A percentile compares a stretch with the other conserved stretches of the same genome.
Conservation (phyloP, 2,797 vertebrate species). For the Acanthurus lineatus region DNA sequence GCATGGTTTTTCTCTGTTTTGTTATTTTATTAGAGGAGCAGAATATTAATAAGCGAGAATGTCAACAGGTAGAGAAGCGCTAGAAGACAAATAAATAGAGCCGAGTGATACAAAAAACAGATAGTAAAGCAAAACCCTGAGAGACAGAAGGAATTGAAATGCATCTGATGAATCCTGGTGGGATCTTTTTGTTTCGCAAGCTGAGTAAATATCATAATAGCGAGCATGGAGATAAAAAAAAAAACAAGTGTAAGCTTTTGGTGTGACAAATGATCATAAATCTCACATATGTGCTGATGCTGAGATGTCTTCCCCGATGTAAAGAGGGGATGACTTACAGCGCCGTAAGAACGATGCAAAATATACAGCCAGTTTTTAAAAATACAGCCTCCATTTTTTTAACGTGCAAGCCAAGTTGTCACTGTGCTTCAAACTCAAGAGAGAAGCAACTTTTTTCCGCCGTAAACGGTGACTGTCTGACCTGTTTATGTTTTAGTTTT, state of each 20-base stretch:
- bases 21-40: slow-evolving; percentile 1
- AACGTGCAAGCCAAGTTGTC: slow-evolving; percentile 25
- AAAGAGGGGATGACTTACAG: neutral
- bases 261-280: slow-evolving; percentile 13
- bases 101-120: slow-evolving; percentile 4
- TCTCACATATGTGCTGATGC: slow-evolving; percentile 22
- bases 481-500: slow-evolving; percentile 9
- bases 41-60: slow-evolving; percentile 29
- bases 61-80: slow-evolving; percentile 22
- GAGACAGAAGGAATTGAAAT: slow-evolving; percentile 4
- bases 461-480: slow-evolving; percentile 13
- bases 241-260: slow-evolving; percentile 11
- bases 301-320: slow-evolving; percentile 7
- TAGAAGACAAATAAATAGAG: slow-evolving; percentile 26
- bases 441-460: neutral
- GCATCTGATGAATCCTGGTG: neutral
- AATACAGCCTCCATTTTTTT: slow-evolving; percentile 7
- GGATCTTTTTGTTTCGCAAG: neutral
- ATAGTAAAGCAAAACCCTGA: neutral
- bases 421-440: slow-evolving; percentile 16
- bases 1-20: neutral
- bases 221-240: neutral
- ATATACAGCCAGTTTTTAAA: slow-evolving; percentile 4
- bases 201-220: slow-evolving; percentile 13
- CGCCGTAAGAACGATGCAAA: neutral